Conservation (phyloP, 2,113 vertebrate species). For the Neoarius graeffei region DNA sequence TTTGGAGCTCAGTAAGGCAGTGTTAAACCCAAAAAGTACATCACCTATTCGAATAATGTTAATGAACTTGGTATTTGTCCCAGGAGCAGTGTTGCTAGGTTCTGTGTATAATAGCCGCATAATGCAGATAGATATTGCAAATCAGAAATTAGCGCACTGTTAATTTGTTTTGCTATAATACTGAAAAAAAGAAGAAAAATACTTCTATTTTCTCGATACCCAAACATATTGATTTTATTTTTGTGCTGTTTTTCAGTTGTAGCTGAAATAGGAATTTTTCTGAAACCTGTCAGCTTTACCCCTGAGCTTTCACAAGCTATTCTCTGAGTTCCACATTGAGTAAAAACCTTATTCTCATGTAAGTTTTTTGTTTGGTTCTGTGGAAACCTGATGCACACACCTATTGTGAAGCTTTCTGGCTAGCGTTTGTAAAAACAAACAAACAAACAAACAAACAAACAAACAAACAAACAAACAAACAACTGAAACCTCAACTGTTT, state of each 20-base stretch:
- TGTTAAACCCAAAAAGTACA: neutral
- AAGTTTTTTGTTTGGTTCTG: too few relatives aligned
- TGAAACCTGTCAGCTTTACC: neutral
- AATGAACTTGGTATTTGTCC: neutral
- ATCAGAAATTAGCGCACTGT: neutral
- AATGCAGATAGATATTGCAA: neutral
- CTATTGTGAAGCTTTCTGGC: neutral
- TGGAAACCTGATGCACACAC: too few relatives aligned
- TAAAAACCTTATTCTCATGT: neutral
- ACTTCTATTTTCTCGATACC: neutral
- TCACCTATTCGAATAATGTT: neutral
- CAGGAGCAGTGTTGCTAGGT: neutral
- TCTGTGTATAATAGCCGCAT: neutral
- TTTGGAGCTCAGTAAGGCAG: neutral
- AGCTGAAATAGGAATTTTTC: neutral
- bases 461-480: neutral
- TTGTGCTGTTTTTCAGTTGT: neutral
- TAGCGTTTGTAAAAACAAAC: neutral
- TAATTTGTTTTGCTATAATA: neutral
- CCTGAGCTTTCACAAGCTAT: neutral
- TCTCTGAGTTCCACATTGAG: neutral
- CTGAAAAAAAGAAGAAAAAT: too few relatives aligned
- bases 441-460: neutral
- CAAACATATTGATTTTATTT: neutral
- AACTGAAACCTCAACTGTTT: neutral